Evolutionary conservation across 2,113 vertebrate genomes (phyloP), one percentile per base, ranked within the genome.

Genomic region (Chionis minor): DNA sequence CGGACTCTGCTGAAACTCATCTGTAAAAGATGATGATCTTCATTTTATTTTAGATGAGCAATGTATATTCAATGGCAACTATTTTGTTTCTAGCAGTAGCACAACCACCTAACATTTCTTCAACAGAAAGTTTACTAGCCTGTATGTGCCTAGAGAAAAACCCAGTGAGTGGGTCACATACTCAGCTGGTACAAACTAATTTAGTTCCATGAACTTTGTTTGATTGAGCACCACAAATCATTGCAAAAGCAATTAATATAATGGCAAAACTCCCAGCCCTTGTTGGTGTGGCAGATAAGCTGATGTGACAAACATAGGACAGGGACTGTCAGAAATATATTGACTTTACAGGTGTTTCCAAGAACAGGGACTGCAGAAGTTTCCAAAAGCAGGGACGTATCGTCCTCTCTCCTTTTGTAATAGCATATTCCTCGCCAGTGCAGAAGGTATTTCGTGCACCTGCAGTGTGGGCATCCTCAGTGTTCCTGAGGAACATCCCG

Each of bases 381-480:
- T 49, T 44, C 65, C 83, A 47, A 42, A 54, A 20, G 40, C 58
- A 78, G 80, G 38, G 33, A 61, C 21, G 2, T 5, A 24, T 0
- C 3, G 19, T n/a, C 5, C 49, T 28, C 86, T 66, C 63, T 22
- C 35, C 24, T 38, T 35, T 7, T 71, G 28, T 9, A 49, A 38
- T 3, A 26, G 12, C 15, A 5, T 5, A 2, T 15, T 52, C 6
- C 49, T 51, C 3, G 14, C 65, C 19, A 5, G 17, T 11, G 35
- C 73, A 27, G 61, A 16, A 51, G 16, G 44, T 3, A 20, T 24
- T 32, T 42, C 40, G 0, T 0, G 26, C 5, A 1, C 35, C 26
- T 28, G 59, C 40, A 45, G 66, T 0, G 5, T 5, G 40, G n/a
- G 44, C 1, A 1, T 51, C 56, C 69, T 49, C 3, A 0, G 51